Percentiles rank a stretch among this genome's conserved stretches.
Evolutionary conservation across 1,140 invertebrate species (phyloP).

Genomic region (Lamellibrachia luymesi): DNA sequence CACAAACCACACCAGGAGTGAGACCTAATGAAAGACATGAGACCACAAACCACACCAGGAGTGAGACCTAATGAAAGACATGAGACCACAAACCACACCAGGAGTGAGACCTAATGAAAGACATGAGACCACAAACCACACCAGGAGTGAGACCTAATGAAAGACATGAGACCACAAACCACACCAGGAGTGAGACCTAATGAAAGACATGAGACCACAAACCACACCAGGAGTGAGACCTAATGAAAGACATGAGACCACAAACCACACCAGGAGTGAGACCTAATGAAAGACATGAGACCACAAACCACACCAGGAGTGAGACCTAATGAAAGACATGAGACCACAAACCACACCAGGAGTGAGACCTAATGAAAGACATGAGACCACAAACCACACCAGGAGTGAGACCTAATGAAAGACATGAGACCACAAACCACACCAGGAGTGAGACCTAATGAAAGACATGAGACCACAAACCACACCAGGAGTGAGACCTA

Average conservation of each 20-base stretch:
- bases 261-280: neutral
- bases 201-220: neutral
- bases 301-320: no score
- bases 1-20: neutral
- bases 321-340: neutral
- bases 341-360: neutral
- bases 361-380: neutral
- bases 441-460: neutral
- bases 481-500: no score
- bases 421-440: neutral
- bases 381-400: neutral
- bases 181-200: neutral
- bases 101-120: neutral
- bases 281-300: no score
- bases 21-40: no score
- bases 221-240: neutral
- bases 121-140: neutral
- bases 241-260: neutral
- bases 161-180: neutral
- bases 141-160: neutral
- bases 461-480: neutral
- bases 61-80: no score
- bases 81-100: no score
- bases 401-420: neutral
- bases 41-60: no score